These are phyloP conservation scores for Argopecten irradians DNA, from an alignment of 1,140 invertebrate genomes.

Conservation along the genomic window DNA sequence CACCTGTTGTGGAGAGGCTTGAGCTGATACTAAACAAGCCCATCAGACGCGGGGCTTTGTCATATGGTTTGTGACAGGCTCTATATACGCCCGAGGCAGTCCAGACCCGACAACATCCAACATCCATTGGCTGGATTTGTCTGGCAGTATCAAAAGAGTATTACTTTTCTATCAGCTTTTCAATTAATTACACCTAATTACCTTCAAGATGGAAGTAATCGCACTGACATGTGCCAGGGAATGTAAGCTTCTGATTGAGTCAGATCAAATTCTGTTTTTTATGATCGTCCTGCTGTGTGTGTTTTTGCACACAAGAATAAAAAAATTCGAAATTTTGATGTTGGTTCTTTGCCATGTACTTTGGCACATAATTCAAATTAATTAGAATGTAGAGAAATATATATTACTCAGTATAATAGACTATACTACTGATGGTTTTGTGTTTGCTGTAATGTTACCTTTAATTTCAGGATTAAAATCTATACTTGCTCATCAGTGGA, in stretches of 20 bases:
- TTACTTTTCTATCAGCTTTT: constrained; percentile 41
- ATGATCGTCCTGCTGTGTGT: neutral
- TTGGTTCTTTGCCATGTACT: neutral
- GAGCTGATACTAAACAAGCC: neutral
- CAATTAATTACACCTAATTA: constrained; percentile 46
- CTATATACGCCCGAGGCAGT: neutral
- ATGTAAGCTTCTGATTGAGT: constrained; percentile 27
- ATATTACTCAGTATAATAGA: no score
- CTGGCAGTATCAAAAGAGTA: constrained; percentile 38
- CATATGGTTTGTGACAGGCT: neutral
- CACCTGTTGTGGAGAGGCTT: neutral
- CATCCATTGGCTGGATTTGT: constrained; percentile 24
- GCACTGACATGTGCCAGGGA: constrained; percentile 31
- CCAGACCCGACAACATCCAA: constrained; percentile 35
- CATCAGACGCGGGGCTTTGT: neutral
- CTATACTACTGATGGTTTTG: no score
- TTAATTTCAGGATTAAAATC: no score
- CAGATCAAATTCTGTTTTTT: constrained; percentile 27
- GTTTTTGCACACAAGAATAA: constrained; percentile 15
- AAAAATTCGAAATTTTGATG: neutral
- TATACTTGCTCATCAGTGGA: no score
- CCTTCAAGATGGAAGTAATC: constrained; percentile 33
- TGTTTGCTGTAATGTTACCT: no score
- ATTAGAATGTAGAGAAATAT: no score
- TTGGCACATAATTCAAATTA: neutral